Percentiles rank a stretch among this genome's conserved stretches.
Evolutionary conservation across 2,797 vertebrate species (phyloP).

Genomic region (Scarus forsteni): DNA sequence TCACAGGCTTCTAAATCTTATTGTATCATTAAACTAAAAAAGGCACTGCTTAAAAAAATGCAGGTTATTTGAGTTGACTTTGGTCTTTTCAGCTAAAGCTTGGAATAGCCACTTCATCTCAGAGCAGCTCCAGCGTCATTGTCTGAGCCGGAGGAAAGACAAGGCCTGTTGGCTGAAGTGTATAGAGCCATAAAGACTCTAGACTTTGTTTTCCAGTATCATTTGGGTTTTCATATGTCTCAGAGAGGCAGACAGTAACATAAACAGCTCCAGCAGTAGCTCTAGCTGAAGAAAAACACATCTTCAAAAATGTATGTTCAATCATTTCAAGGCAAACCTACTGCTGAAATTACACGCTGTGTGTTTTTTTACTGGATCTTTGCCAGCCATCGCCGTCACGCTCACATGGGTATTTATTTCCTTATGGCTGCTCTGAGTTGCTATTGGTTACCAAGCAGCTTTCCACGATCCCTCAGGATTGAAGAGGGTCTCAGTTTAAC

Average conservation of each 20-base stretch:
- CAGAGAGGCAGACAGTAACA: constrained; percentile 3
- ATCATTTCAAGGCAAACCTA: constrained; percentile 20
- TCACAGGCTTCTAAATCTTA: no score
- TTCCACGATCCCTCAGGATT: constrained; percentile 44
- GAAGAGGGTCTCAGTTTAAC: constrained; percentile 52
- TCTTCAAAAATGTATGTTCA: constrained; percentile 28
- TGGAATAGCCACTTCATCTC: no score
- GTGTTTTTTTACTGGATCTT: constrained; percentile 54
- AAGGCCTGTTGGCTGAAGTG: constrained; percentile 10
- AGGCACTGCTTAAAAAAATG: no score
- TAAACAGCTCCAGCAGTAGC: constrained; percentile 12
- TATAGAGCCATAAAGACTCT: constrained; percentile 5
- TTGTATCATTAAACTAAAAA: no score
- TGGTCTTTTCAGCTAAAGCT: no score
- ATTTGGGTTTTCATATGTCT: constrained; percentile 21
- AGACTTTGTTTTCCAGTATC: constrained; percentile 24
- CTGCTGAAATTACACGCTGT: constrained; percentile 24
- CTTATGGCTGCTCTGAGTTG: constrained; percentile 36
- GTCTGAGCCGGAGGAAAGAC: background rate
- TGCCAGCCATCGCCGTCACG: constrained; percentile 26
- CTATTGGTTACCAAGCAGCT: constrained; percentile 52
- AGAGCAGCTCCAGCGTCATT: background rate
- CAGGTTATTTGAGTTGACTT: no score
- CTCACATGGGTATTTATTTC: constrained; percentile 48
- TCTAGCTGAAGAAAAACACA: constrained; percentile 24